A percentile compares a stretch with the other conserved stretches of the same genome.
phyloP scores from a whole-genome alignment of 1,140 invertebrate species.

The Drosophila tani region DNA sequence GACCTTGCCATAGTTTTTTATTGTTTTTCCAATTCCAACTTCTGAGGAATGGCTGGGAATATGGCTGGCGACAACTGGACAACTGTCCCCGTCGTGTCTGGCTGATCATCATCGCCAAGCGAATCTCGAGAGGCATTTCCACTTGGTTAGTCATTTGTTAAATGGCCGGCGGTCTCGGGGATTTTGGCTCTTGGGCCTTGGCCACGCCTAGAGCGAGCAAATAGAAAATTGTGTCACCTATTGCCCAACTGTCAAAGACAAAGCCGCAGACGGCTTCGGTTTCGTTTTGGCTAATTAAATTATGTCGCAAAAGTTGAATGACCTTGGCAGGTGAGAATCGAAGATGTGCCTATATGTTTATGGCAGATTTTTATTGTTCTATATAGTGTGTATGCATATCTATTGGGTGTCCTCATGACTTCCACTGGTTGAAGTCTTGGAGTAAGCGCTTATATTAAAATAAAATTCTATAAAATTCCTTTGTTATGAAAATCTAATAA shows the following conservation, averaged over 20 bases:
- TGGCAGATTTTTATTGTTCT: constrained; percentile 1
- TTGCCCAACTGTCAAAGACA: constrained; percentile 40
- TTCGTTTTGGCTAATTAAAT: constrained; percentile 34
- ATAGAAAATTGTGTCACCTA: constrained; percentile 73
- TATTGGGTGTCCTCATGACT: not conserved
- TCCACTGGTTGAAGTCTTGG: not conserved
- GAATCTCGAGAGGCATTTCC: constrained; percentile 57
- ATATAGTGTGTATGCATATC: not conserved
- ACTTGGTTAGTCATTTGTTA: constrained; percentile 79
- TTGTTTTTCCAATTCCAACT: constrained; percentile 21
- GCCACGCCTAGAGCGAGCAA: constrained; percentile 43
- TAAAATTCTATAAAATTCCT: no score
- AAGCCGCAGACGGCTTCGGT: constrained; percentile 2
- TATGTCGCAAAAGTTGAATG: constrained; percentile 52
- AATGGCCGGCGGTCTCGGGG: constrained; percentile 44
- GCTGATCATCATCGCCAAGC: constrained; percentile 48
- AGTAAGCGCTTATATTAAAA: not conserved
- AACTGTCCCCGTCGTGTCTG: constrained; percentile 53
- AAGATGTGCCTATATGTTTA: not conserved
- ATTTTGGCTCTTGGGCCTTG: constrained; percentile 44
- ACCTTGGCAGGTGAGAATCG: constrained; percentile 51
- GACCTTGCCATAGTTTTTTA: constrained; percentile 46
- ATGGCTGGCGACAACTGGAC: constrained; percentile 17
- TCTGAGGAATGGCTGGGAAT: constrained; percentile 25
- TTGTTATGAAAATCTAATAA: no score